Base-by-base conservation (phyloP, 2,888 invertebrate genomes). In the Yponomeuta cagnagella region DNA sequence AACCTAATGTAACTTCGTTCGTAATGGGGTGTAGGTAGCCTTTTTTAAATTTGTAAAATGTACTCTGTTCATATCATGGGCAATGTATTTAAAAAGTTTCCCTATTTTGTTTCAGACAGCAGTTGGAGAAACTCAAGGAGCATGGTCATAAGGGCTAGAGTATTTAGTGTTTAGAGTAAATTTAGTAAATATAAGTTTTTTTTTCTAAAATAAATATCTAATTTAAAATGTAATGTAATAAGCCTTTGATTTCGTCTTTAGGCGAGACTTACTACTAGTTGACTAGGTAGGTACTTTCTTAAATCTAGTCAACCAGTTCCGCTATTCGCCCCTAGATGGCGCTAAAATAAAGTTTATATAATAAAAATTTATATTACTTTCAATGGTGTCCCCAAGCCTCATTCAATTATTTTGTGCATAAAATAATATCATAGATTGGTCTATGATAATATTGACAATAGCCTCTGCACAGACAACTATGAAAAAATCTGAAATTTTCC, bases 41-140 rank as follows among this genome's bases (percentile, higher is more conserved):
- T 23, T 23, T 23, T 23, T 23, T 23, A 23, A 23, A 23, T 23
- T 23, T 23, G 23, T 23, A 23, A 23, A 23, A 33, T 33, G 33
- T 33, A 4, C 1, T 33, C 33, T 33, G 3, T 33, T 33, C 33
- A 4, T 33, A 33, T 23, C 23, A 23, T 23, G 23, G 23, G 23
- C 23, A 23, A 5, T 4, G 10, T 65, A 1, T 15, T 65, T n/a
- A 23, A 30, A 65, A 10, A 30, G 12, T 23, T 1, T 12, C 64
- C 2, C 4, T 10, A 31, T 30, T 65, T 10, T 30, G 30, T 10
- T 65, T 72, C 92, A 95, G 95, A 75, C 94, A 94, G 77, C 95
- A 95, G 82, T 79, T 95, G 71, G 95, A 95, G 75, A 95, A 95
- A 77, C 93, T 95, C 77, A 94, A 94, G 73, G 88, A 90, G 2